phyloP scores from a whole-genome alignment of 2,797 vertebrate genomes.

The Prunella strophiata region DNA sequence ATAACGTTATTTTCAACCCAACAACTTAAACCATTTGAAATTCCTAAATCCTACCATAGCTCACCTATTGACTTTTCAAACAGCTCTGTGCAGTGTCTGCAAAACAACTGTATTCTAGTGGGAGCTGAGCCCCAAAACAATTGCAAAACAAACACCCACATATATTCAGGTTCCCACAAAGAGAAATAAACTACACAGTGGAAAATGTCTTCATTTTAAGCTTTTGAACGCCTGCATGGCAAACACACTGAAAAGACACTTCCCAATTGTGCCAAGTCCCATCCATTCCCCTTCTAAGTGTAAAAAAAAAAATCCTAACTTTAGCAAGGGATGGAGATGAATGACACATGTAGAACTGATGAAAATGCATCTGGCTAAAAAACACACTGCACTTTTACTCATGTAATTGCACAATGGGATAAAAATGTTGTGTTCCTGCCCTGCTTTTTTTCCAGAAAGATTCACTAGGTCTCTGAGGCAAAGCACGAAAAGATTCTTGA shows the following conservation, averaged over 20 bases:
- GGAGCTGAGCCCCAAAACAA: neutral
- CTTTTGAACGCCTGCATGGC: neutral
- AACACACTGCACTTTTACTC: neutral
- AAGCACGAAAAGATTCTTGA: neutral
- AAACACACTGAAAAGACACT: neutral
- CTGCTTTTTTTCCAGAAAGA: neutral
- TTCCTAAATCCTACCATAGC: neutral
- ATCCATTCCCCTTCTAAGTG: neutral
- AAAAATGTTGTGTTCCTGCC: neutral
- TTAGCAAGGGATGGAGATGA: neutral
- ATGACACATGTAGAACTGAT: neutral
- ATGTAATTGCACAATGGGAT: neutral
- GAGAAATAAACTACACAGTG: neutral
- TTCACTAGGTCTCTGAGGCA: neutral
- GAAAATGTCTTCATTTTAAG: neutral
- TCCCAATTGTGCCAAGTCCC: neutral
- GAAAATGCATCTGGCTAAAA: neutral
- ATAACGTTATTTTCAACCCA: neutral
- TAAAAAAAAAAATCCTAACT: neutral
- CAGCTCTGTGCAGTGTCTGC: neutral
- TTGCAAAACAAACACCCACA: neutral
- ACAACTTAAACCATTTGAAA: neutral
- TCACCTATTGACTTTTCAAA: neutral
- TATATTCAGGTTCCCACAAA: neutral
- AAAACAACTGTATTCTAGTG: neutral